phyloP scores from a whole-genome alignment of 92 coral and sea anemone species.

The Epizoanthus fatuus region DNA sequence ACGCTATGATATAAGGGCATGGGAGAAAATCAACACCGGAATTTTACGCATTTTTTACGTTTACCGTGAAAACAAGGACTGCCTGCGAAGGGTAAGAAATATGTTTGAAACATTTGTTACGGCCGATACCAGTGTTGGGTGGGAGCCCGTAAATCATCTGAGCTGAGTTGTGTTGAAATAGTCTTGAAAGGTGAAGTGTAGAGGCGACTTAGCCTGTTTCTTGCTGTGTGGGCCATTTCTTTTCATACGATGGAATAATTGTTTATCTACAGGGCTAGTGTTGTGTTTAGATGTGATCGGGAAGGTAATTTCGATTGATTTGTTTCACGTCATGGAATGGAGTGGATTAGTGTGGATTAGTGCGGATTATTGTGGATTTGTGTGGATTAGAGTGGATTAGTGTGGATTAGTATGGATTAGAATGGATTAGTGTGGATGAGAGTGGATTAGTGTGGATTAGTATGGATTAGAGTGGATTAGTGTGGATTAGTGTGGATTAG shows the following conservation, averaged over 20 bases:
- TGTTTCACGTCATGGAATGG: neutral
- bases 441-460: too few relatives aligned
- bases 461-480: too few relatives aligned
- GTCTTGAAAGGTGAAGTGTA: constrained; percentile 5
- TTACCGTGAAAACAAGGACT: neutral
- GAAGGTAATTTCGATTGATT: constrained; percentile 1
- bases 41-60: neutral
- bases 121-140: too few relatives aligned
- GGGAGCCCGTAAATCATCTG: neutral
- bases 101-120: too few relatives aligned
- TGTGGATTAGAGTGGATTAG: too few relatives aligned
- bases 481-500: too few relatives aligned
- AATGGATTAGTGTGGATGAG: too few relatives aligned
- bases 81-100: neutral
- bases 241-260: neutral
- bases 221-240: constrained; percentile 18
- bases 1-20: neutral
- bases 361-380: too few relatives aligned
- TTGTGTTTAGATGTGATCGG: neutral
- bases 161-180: constrained; percentile 14
- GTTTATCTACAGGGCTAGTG: neutral
- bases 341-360: too few relatives aligned
- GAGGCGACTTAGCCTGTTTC: neutral
- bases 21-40: neutral
- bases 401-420: too few relatives aligned